Conservation (phyloP, 2,797 vertebrate genomes). For the Danio albolineatus region DNA sequence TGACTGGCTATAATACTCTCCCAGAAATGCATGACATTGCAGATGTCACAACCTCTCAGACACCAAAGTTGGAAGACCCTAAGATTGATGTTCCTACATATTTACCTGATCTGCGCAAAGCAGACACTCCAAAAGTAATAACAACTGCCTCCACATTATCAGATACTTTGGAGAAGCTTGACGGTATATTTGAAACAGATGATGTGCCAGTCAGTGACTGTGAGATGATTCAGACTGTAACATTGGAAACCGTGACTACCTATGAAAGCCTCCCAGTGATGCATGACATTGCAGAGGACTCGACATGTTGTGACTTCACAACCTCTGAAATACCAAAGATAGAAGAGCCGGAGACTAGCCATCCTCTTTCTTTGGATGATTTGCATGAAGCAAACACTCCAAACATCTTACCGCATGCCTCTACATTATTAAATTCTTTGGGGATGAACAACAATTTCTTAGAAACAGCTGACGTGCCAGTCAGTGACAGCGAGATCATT, state of each 20-base stretch:
- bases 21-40: not conserved
- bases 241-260: not conserved
- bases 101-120: not conserved
- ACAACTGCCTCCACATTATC: not conserved
- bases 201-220: not conserved
- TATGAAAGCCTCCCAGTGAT: not conserved
- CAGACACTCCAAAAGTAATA: not conserved
- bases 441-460: not conserved
- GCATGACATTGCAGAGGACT: not conserved
- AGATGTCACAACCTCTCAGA: not conserved
- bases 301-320: not conserved
- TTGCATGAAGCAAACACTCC: constrained; percentile 3
- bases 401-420: constrained; percentile 13
- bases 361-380: not conserved
- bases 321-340: not conserved
- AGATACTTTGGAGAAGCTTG: not conserved
- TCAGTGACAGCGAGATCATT: not conserved
- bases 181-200: not conserved
- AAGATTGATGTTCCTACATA: not conserved
- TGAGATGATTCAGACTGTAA: not conserved
- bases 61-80: not conserved
- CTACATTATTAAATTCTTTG: constrained; percentile 8
- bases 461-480: not conserved
- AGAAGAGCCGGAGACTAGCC: not conserved
- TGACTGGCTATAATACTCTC: no score